Evolutionary conservation across 2,888 invertebrate genomes (phyloP).

Genomic region (Oeneis ivallda): DNA sequence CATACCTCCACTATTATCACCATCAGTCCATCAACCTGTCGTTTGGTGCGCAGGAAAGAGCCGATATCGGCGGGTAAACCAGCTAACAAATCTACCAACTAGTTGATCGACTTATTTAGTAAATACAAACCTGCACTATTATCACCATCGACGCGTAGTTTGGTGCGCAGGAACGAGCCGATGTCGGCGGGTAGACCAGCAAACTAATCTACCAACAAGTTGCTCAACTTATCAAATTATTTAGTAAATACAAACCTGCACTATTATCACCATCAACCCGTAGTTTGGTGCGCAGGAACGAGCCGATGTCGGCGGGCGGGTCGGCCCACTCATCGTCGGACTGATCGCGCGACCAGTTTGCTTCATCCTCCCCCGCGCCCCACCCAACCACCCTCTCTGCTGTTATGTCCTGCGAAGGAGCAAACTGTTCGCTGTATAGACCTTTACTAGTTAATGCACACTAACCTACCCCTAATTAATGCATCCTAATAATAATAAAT

Average conservation of each 20-base stretch:
- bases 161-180: constrained; percentile 72
- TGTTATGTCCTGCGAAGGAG: constrained; percentile 60
- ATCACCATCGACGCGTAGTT: constrained; percentile 66
- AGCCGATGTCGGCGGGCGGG: constrained; percentile 74
- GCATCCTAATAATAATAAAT: no score
- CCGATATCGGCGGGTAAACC: constrained; percentile 73
- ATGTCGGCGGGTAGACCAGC: constrained; percentile 72
- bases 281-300: constrained; percentile 68
- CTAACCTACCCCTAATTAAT: background rate
- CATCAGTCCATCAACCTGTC: constrained; percentile 72
- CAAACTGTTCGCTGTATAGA: constrained; percentile 9
- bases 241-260: constrained; percentile 51
- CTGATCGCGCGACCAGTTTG: constrained; percentile 51
- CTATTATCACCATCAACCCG: constrained; percentile 71
- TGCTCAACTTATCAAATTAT: background rate
- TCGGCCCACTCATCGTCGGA: constrained; percentile 75
- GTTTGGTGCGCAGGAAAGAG: constrained; percentile 69
- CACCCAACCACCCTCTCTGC: constrained; percentile 68
- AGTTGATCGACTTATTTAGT: background rate
- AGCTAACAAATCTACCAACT: background rate
- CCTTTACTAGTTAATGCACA: background rate
- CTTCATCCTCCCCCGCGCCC: constrained; percentile 45
- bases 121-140: constrained; percentile 57
- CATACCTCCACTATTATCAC: constrained; percentile 69
- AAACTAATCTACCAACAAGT: background rate